These are phyloP conservation scores for Brachionus asplanchnoidis DNA, from an alignment of 1,140 invertebrate genomes.

Conservation along the genomic window DNA sequence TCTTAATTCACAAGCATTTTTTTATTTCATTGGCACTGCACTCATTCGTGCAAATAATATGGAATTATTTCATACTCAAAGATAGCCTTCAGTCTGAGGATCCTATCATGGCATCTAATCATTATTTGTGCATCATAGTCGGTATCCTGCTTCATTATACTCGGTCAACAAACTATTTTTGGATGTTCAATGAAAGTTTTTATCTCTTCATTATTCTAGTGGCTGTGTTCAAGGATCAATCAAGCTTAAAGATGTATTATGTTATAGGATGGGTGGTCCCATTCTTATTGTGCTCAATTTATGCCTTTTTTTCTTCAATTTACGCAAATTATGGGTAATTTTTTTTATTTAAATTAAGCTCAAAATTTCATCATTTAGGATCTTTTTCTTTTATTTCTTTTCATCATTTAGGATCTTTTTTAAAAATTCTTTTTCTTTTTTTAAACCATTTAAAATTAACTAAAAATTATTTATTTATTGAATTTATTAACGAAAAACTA, in stretches of 20 bases:
- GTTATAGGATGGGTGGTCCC: constrained; percentile 17
- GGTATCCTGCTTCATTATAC: constrained; percentile 7
- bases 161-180: constrained; percentile 35
- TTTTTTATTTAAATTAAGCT: not conserved
- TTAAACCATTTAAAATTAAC: too few relatives aligned
- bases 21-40: constrained; percentile 7
- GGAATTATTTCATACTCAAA: not conserved
- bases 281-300: constrained; percentile 19
- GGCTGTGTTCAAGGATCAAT: constrained; percentile 24
- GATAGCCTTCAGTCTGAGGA: not conserved
- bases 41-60: constrained; percentile 11
- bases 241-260: not conserved
- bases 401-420: too few relatives aligned
- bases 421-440: too few relatives aligned
- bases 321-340: constrained; percentile 7
- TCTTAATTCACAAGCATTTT: constrained; percentile 28
- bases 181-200: constrained; percentile 42
- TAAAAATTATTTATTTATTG: too few relatives aligned
- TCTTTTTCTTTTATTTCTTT: too few relatives aligned
- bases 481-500: too few relatives aligned
- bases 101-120: not conserved
- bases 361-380: too few relatives aligned
- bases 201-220: constrained; percentile 15
- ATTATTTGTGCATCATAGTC: not conserved
- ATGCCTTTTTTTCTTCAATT: not conserved